phyloP scores from a whole-genome alignment of 2,797 vertebrate genomes.

The Heliangelus exortis region DNA sequence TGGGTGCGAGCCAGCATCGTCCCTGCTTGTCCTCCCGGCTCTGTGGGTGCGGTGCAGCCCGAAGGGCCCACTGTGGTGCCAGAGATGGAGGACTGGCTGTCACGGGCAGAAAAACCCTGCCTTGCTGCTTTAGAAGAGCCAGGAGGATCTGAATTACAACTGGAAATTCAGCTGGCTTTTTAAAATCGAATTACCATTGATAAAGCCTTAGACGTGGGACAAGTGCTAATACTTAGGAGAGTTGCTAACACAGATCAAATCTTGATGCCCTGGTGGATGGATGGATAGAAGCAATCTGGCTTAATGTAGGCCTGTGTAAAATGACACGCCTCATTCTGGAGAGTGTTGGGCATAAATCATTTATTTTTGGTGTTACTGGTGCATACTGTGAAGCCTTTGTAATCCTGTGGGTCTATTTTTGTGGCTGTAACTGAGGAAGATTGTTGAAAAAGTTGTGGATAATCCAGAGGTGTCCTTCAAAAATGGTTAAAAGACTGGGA shows the following conservation, averaged over 20 bases:
- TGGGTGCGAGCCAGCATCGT: fast-evolving
- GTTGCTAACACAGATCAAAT: background rate
- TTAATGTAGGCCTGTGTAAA: background rate
- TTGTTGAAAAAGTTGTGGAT: background rate
- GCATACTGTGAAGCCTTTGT: background rate
- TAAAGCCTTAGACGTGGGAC: background rate
- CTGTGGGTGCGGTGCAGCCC: background rate
- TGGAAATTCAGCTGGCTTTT: background rate
- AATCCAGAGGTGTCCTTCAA: background rate
- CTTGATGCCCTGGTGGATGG: background rate
- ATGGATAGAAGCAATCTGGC: background rate
- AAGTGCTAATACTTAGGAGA: background rate
- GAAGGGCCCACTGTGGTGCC: background rate
- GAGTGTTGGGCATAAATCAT: background rate
- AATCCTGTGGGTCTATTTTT: background rate
- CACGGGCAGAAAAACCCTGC: fast-evolving
- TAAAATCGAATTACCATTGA: fast-evolving
- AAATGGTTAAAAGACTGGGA: background rate
- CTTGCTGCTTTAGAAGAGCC: background rate
- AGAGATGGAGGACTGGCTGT: fast-evolving
- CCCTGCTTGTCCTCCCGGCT: fast-evolving
- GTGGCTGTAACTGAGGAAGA: background rate
- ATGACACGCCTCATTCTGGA: background rate
- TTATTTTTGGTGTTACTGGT: background rate
- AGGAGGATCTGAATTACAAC: background rate